Conservation (phyloP, 2,888 invertebrate species). For the Drosophila anomalata region DNA sequence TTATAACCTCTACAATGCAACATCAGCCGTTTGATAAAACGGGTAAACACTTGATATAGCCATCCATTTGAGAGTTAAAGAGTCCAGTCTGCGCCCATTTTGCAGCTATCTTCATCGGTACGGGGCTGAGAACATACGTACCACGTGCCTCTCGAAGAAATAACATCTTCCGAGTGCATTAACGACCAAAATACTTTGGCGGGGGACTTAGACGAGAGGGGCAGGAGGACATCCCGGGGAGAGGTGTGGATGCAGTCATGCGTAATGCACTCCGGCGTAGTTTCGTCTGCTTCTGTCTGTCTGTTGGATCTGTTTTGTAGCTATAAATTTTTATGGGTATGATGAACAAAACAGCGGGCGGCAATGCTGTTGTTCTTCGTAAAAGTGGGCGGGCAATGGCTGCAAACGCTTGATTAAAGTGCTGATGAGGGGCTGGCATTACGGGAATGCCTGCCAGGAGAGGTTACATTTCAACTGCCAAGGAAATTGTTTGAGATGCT, state of each 20-base stretch:
- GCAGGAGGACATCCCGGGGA: background rate
- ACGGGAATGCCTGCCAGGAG: constrained; percentile 6
- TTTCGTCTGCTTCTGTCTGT: constrained; percentile 31
- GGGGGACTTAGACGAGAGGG: background rate
- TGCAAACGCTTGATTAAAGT: constrained; percentile 37
- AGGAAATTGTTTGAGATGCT: background rate
- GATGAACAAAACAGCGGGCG: constrained; percentile 43
- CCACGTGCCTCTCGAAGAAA: constrained; percentile 27
- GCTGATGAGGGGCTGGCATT: constrained; percentile 27
- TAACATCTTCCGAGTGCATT: constrained; percentile 19
- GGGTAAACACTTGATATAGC: constrained; percentile 31
- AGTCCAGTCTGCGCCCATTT: constrained; percentile 31
- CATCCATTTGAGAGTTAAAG: constrained; percentile 23
- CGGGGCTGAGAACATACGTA: constrained; percentile 26
- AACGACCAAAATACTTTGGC: constrained; percentile 2
- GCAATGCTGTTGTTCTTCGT: constrained; percentile 30
- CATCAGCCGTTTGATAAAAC: constrained; percentile 5
- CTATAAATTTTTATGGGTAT: constrained; percentile 53
- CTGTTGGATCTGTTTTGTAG: constrained; percentile 26
- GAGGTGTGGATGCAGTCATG: constrained; percentile 35
- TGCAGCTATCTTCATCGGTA: constrained; percentile 18
- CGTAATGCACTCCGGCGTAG: constrained; percentile 34
- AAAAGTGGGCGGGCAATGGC: constrained; percentile 34
- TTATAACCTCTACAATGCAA: background rate
- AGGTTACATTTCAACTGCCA: background rate